Conservation (phyloP, 2,797 vertebrate genomes). For the Tenualosa ilisha region DNA sequence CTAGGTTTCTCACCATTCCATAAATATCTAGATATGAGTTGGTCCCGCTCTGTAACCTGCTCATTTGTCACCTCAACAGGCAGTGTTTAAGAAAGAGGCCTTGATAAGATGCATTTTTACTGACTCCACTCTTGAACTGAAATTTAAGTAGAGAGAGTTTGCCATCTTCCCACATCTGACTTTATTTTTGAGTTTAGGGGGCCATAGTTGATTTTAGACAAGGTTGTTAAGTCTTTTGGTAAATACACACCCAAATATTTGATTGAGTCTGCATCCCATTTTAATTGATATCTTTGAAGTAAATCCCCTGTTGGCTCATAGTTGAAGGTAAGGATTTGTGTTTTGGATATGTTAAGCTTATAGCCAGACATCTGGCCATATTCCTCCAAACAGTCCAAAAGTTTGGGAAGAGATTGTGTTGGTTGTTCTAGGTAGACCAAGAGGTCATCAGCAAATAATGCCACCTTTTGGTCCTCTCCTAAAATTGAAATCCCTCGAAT, state of each 20-base stretch:
- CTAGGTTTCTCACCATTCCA: no score
- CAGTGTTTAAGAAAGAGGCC: no score
- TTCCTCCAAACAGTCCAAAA: conserved; percentile 1
- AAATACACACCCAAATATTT: background rate
- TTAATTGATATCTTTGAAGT: background rate
- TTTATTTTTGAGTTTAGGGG: background rate
- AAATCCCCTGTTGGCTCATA: background rate
- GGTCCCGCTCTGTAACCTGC: no score
- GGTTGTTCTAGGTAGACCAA: conserved; percentile 18
- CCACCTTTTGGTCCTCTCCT: conserved; percentile 1
- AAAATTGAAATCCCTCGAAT: background rate
- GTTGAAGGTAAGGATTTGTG: background rate
- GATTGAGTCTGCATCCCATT: background rate
- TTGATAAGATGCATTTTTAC: no score
- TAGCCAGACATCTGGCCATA: background rate
- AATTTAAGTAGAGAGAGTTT: no score
- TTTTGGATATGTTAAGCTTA: conserved; percentile 8
- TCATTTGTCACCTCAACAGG: no score
- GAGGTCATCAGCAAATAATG: conserved; percentile 22
- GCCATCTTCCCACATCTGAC: no score
- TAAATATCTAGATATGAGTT: no score
- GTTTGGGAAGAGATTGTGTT: conserved; percentile 18
- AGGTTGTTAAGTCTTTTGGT: background rate
- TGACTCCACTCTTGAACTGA: no score
- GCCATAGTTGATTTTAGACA: background rate